phyloP scores from a whole-genome alignment of 2,888 invertebrate genomes.

The Acleris emargana region DNA sequence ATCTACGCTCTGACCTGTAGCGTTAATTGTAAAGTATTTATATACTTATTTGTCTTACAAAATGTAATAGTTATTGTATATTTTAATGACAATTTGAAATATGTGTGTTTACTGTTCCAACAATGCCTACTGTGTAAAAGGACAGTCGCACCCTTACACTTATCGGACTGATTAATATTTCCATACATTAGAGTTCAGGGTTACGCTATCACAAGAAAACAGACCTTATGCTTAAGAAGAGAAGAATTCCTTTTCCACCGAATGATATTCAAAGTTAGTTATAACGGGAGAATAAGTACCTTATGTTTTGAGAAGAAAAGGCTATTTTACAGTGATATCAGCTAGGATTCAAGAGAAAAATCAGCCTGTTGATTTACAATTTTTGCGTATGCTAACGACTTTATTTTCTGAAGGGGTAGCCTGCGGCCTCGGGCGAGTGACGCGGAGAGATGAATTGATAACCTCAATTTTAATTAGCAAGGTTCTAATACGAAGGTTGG shows the following conservation, averaged over 20 bases:
- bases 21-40: no score
- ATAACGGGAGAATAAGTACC: constrained; percentile 9
- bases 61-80: no score
- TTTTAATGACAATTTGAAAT: no score
- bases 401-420: constrained; percentile 26
- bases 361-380: constrained; percentile 29
- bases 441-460: background rate
- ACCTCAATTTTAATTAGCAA: no score
- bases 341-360: constrained; percentile 5
- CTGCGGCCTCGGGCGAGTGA: constrained; percentile 23
- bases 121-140: constrained; percentile 43
- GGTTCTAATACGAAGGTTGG: no score
- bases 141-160: constrained; percentile 47
- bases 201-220: constrained; percentile 38
- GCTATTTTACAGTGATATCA: constrained; percentile 7
- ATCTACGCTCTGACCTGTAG: no score
- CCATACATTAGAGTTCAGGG: constrained; percentile 57
- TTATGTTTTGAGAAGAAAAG: constrained; percentile 12
- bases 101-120: constrained; percentile 38
- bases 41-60: no score
- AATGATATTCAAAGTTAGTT: no score
- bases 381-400: constrained; percentile 30
- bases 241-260: constrained; percentile 21
- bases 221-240: constrained; percentile 15
- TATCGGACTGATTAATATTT: constrained; percentile 63